These are phyloP conservation scores for Cyrtorhinus lividipennis DNA, from an alignment of 1,140 invertebrate genomes.

Conservation along the genomic window DNA sequence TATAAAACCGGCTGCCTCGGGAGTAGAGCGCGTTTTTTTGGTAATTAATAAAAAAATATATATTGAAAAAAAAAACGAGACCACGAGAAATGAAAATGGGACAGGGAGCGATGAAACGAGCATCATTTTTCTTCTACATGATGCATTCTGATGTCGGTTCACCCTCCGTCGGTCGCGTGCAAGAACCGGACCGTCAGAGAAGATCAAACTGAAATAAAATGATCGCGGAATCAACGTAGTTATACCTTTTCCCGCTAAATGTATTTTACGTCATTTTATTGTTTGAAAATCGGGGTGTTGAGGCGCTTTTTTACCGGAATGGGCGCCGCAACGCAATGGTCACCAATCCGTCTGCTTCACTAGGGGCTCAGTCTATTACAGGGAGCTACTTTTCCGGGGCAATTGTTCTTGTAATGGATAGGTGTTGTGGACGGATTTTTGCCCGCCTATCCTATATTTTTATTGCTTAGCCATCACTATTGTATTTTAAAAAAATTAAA, in stretches of 20 bases:
- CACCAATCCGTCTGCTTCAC: conserved; percentile 11
- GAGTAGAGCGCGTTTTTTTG: too few relatives aligned
- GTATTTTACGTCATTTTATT: conserved; percentile 18
- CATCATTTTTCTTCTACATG: too few relatives aligned
- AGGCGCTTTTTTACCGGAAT: conserved; percentile 14
- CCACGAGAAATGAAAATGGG: too few relatives aligned
- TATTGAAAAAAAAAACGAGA: too few relatives aligned
- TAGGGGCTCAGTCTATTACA: conserved; percentile 24
- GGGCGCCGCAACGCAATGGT: conserved; percentile 15
- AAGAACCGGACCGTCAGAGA: not conserved
- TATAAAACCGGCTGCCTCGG: not conserved
- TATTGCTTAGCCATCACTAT: conserved; percentile 21
- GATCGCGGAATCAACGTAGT: conserved; percentile 16
- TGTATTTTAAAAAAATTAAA: conserved; percentile 18
- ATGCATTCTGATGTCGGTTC: too few relatives aligned
- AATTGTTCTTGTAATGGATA: conserved; percentile 17
- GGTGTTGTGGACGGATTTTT: conserved; percentile 15
- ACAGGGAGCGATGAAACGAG: too few relatives aligned
- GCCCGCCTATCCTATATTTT: conserved; percentile 19
- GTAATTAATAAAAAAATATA: too few relatives aligned
- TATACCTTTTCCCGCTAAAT: conserved; percentile 21
- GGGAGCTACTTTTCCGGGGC: conserved; percentile 15
- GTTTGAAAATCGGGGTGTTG: not conserved
- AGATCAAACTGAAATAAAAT: too few relatives aligned
- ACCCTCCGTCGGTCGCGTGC: not conserved